Percentiles rank a stretch among this genome's conserved stretches.
phyloP scores from a whole-genome alignment of 2,888 invertebrate genomes.

The Stratiomys singularior region DNA sequence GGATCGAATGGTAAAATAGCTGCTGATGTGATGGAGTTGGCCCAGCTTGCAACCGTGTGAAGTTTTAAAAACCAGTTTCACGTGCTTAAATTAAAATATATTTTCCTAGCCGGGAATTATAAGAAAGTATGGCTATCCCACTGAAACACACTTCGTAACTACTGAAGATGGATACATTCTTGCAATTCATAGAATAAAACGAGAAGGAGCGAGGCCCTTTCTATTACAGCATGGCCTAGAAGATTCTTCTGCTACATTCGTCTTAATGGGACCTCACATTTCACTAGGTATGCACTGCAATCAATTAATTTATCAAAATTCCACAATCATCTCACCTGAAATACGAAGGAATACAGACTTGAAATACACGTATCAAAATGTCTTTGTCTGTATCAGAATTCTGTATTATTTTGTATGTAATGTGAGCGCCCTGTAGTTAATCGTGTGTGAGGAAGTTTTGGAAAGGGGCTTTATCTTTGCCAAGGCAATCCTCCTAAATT shows the following conservation, averaged over 20 bases:
- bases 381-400: not conserved
- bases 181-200: conserved; percentile 35
- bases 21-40: conserved; percentile 4
- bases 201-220: conserved; percentile 25
- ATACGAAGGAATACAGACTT: no score
- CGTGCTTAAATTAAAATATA: not conserved
- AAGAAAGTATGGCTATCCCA: conserved; percentile 43
- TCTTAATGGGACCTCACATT: conserved; percentile 32
- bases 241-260: conserved; percentile 33
- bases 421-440: no score
- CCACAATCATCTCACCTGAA: no score
- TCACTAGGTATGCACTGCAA: conserved; percentile 7
- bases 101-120: conserved; percentile 11
- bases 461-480: no score
- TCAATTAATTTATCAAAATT: no score
- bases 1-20: not conserved
- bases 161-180: conserved; percentile 47
- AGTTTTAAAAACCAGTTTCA: not conserved
- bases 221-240: conserved; percentile 28
- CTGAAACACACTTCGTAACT: conserved; percentile 40
- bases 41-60: not conserved
- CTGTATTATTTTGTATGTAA: not conserved
- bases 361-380: no score
- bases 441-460: no score
- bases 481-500: no score